Percentiles rank a stretch among this genome's conserved stretches.
Conservation (phyloP, 2,797 vertebrate species). For the Xenopus petersii region DNA sequence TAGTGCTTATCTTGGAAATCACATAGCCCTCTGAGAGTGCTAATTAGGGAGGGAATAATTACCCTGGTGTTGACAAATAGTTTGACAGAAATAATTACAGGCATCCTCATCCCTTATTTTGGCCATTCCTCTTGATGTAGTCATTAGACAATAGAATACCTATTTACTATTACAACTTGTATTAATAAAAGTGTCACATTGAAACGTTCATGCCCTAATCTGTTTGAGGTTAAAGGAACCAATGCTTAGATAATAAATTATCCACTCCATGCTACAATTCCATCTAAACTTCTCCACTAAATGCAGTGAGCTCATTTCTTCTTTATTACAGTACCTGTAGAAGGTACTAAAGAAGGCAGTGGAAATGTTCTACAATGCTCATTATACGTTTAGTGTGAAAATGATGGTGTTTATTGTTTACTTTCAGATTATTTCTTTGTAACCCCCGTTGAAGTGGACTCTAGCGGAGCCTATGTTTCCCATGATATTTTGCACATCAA, state of each 20-base stretch:
- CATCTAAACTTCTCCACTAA: no score
- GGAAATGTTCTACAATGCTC: neutral
- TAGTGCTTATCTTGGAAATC: neutral
- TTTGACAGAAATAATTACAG: constrained; percentile 54
- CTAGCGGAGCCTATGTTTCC: constrained; percentile 76
- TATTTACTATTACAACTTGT: neutral
- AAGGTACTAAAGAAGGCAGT: neutral
- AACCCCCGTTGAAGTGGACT: constrained; percentile 87
- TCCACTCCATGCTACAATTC: no score
- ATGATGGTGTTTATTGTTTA: neutral
- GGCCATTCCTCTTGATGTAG: neutral
- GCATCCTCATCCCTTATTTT: constrained; percentile 47
- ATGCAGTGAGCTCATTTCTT: no score
- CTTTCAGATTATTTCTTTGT: constrained; percentile 87
- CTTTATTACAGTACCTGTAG: neutral
- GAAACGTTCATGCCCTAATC: no score
- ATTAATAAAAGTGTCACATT: no score
- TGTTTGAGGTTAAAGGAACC: no score
- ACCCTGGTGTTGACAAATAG: constrained; percentile 58
- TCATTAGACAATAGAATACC: neutral
- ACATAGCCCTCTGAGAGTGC: constrained; percentile 53
- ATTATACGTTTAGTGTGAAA: neutral
- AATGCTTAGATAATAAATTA: no score
- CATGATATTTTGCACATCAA: constrained; percentile 77
- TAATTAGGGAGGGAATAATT: constrained; percentile 51